Percentiles rank a stretch among this genome's conserved stretches.
These are phyloP conservation scores for Coremacera marginata DNA, from an alignment of 2,888 invertebrate species.

Conservation along the genomic window DNA sequence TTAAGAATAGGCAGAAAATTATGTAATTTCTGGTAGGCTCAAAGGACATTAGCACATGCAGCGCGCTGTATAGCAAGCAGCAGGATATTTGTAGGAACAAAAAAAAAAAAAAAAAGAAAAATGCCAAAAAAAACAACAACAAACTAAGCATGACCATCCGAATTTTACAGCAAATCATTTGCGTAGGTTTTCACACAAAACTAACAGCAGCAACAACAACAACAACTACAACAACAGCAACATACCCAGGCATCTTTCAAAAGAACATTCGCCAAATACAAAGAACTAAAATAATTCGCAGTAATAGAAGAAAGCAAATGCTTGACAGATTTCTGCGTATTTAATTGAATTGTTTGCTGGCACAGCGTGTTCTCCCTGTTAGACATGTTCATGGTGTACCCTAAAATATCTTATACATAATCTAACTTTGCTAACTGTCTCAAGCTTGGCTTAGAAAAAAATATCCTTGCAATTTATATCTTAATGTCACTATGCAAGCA, in stretches of 20 bases:
- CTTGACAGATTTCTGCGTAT: constrained; percentile 34
- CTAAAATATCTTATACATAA: neutral
- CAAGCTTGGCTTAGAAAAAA: neutral
- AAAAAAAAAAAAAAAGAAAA: too few species aligned
- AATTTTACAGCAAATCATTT: constrained; percentile 62
- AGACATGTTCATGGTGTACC: neutral
- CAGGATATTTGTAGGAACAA: neutral
- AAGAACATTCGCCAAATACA: constrained; percentile 5
- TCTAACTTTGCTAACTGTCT: neutral
- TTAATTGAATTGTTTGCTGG: constrained; percentile 36
- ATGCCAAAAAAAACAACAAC: neutral
- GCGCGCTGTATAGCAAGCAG: constrained; percentile 12
- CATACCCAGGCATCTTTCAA: neutral
- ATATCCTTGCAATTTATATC: neutral
- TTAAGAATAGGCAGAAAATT: constrained; percentile 25
- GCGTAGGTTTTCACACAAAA: neutral
- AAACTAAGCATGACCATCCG: constrained; percentile 53
- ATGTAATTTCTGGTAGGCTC: constrained; percentile 31
- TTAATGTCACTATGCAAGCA: neutral
- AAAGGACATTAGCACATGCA: constrained; percentile 32
- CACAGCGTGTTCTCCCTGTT: constrained; percentile 18
- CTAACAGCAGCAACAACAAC: neutral
- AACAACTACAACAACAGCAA: too few species aligned
- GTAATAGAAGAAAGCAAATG: neutral
- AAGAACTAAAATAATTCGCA: neutral